A percentile compares a stretch with the other conserved stretches of the same genome.
Conservation (phyloP, 2,113 vertebrate species). For the Setophaga coronata region DNA sequence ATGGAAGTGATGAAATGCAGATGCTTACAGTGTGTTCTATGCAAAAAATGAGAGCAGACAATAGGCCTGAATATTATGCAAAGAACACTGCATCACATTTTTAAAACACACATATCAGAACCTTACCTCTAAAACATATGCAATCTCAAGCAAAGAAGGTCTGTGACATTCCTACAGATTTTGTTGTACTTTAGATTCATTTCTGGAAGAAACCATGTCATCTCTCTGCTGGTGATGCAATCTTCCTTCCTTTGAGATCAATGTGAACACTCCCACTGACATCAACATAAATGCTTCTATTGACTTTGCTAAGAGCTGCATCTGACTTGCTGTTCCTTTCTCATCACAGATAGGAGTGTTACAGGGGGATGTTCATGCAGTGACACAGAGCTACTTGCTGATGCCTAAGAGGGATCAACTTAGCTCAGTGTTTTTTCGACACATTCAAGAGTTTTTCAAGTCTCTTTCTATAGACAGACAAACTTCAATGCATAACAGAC, state of each 20-base stretch:
- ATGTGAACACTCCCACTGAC: not conserved
- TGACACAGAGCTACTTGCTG: not conserved
- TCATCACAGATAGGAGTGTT: not conserved
- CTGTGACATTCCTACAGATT: not conserved
- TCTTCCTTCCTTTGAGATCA: not conserved
- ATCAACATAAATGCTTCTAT: not conserved
- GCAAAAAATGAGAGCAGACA: not conserved
- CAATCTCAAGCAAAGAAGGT: not conserved
- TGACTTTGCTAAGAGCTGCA: not conserved
- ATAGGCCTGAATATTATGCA: not conserved
- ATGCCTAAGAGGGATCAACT: not conserved
- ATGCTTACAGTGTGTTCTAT: not conserved
- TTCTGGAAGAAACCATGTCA: not conserved
- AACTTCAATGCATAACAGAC: not conserved
- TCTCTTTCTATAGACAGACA: not conserved
- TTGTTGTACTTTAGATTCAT: not conserved
- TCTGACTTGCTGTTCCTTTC: not conserved
- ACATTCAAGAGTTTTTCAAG: not conserved
- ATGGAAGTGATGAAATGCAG: constrained; percentile 23
- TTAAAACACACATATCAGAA: not conserved
- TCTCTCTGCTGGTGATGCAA: not conserved
- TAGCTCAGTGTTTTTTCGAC: not conserved
- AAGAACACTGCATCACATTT: not conserved
- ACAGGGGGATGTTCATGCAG: not conserved
- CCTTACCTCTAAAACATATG: not conserved